These are phyloP conservation scores for Dryobates pubescens DNA, from an alignment of 2,797 vertebrate species.

Conservation along the genomic window DNA sequence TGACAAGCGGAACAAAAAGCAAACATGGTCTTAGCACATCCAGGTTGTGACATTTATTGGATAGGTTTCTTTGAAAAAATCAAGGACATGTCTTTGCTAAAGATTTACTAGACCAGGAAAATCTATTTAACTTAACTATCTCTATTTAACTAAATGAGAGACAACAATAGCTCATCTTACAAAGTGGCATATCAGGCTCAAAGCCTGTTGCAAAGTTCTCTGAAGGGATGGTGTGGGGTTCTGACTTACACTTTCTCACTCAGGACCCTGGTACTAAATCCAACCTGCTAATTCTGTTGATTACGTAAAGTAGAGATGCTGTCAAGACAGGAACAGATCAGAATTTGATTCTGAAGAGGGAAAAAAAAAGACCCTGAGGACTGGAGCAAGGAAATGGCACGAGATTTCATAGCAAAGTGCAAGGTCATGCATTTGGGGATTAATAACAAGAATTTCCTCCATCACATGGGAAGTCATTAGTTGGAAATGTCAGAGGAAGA, in stretches of 20 bases:
- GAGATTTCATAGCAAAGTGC: constrained; percentile 29
- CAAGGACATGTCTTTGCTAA: not conserved
- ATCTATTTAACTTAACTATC: not conserved
- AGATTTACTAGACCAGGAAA: not conserved
- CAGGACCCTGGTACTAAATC: not conserved
- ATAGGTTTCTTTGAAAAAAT: constrained; percentile 34
- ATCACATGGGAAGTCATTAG: constrained; percentile 49
- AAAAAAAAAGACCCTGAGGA: not conserved
- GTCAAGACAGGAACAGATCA: not conserved
- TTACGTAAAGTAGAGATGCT: not conserved
- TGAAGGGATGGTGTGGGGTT: not conserved
- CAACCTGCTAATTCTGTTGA: not conserved
- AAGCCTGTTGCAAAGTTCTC: not conserved
- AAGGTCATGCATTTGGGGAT: constrained; percentile 36
- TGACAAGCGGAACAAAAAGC: constrained; percentile 25
- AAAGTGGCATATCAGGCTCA: not conserved
- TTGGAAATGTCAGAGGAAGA: constrained; percentile 68
- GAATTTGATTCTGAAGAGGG: not conserved
- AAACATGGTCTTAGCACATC: constrained; percentile 26
- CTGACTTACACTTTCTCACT: not conserved
- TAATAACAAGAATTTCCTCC: constrained; percentile 52
- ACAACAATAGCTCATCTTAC: not conserved
- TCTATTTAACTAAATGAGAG: not conserved
- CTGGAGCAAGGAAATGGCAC: not conserved
- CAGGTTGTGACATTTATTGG: constrained; percentile 52